Conservation (phyloP, 1,140 invertebrate genomes). For the Ylistrum balloti region DNA sequence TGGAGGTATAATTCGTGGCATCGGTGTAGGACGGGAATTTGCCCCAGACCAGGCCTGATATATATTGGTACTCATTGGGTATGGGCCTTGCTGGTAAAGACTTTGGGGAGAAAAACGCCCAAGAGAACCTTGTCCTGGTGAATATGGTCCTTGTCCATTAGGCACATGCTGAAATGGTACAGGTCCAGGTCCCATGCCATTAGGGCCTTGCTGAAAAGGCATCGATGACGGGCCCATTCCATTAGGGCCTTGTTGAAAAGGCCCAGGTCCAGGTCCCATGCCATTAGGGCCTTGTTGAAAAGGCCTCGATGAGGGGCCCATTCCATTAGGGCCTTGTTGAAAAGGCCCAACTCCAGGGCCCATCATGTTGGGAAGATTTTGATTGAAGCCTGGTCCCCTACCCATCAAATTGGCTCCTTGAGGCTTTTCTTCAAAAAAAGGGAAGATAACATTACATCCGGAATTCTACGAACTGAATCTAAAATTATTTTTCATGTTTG, state of each 20-base stretch:
- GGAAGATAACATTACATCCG: background rate
- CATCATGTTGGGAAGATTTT: background rate
- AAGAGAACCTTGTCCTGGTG: background rate
- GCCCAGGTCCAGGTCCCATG: background rate
- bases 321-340: background rate
- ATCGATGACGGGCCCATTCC: background rate
- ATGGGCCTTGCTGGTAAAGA: background rate
- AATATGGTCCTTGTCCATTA: background rate
- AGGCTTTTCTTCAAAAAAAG: background rate
- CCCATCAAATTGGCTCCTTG: too few relatives aligned
- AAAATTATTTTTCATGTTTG: too few relatives aligned
- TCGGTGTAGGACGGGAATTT: background rate
- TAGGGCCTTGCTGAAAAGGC: background rate
- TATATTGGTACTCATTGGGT: background rate
- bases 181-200: background rate
- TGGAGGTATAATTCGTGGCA: background rate
- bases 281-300: background rate
- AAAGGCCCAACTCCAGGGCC: background rate
- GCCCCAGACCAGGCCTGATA: background rate
- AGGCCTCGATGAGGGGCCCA: background rate
- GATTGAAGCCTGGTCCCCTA: too few relatives aligned
- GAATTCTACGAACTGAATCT: background rate
- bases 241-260: background rate
- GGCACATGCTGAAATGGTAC: background rate
- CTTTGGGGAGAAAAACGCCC: background rate